A percentile compares a stretch with the other conserved stretches of the same genome.
phyloP scores from a whole-genome alignment of 2,113 vertebrate genomes.

The Cromileptes altivelis region DNA sequence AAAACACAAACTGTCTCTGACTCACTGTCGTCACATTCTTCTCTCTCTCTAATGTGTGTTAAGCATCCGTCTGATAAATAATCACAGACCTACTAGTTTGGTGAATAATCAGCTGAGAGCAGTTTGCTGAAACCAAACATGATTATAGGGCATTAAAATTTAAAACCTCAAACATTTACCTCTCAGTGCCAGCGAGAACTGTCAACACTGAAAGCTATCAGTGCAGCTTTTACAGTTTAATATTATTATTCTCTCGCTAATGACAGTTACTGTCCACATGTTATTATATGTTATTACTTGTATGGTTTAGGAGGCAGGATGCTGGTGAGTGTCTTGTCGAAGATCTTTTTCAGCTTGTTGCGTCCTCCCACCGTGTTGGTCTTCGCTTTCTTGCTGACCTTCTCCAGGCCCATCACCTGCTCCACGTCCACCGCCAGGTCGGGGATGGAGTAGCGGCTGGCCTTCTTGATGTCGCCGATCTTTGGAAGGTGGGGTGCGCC shows the following conservation, averaged over 20 bases:
- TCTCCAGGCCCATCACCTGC: constrained; percentile 97
- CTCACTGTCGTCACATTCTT: neutral
- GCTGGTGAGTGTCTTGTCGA: constrained; percentile 98
- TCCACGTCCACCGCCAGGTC: constrained; percentile 98
- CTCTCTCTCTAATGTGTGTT: neutral
- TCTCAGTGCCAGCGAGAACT: neutral
- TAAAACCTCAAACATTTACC: neutral
- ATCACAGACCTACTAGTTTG: neutral
- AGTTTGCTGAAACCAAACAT: neutral
- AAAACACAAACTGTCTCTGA: neutral
- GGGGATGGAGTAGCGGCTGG: constrained; percentile 96
- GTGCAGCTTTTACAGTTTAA: neutral
- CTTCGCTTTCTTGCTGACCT: constrained; percentile 96
- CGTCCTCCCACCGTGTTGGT: constrained; percentile 95
- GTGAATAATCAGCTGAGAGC: neutral
- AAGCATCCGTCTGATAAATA: neutral
- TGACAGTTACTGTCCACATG: neutral
- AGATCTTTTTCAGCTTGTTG: constrained; percentile 98
- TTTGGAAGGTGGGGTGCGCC: constrained; percentile 96
- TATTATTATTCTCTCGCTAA: too few species aligned
- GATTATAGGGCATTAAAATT: neutral
- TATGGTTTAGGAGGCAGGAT: constrained; percentile 99
- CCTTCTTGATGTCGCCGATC: constrained; percentile 98
- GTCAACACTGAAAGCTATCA: neutral
- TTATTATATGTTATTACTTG: constrained; percentile 85